These are phyloP conservation scores for Arizona elegans DNA, from an alignment of 2,113 vertebrate genomes.

Conservation along the genomic window DNA sequence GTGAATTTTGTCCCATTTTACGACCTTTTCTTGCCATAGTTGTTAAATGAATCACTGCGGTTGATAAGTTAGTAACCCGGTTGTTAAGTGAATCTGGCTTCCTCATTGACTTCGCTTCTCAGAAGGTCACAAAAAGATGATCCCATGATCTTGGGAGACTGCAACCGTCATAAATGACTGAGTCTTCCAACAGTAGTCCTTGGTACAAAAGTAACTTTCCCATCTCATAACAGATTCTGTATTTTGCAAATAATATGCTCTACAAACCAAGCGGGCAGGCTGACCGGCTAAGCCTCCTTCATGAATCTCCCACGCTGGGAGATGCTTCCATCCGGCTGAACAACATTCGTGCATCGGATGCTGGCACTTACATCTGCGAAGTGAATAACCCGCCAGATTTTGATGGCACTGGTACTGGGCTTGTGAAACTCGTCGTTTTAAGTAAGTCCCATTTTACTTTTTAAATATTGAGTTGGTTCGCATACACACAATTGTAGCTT, in stretches of 20 bases:
- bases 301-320: conserved; percentile 63
- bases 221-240: conserved; percentile 63
- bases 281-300: conserved; percentile 59
- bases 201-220: background rate
- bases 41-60: background rate
- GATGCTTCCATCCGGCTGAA: conserved; percentile 65
- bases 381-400: conserved; percentile 75
- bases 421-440: conserved; percentile 68
- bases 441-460: conserved; percentile 35
- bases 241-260: conserved; percentile 62
- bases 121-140: background rate
- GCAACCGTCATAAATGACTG: too few species aligned
- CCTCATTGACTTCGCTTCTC: background rate
- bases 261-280: conserved; percentile 65
- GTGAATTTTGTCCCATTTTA: background rate
- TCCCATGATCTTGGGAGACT: background rate
- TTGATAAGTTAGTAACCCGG: background rate
- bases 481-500: background rate
- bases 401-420: conserved; percentile 61
- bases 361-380: conserved; percentile 71
- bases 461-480: background rate
- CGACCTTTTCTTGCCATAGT: background rate
- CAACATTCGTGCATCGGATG: conserved; percentile 57
- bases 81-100: background rate
- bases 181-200: background rate